phyloP scores from a whole-genome alignment of 64 coral and sea anemone genomes.

The Actinia equina region DNA sequence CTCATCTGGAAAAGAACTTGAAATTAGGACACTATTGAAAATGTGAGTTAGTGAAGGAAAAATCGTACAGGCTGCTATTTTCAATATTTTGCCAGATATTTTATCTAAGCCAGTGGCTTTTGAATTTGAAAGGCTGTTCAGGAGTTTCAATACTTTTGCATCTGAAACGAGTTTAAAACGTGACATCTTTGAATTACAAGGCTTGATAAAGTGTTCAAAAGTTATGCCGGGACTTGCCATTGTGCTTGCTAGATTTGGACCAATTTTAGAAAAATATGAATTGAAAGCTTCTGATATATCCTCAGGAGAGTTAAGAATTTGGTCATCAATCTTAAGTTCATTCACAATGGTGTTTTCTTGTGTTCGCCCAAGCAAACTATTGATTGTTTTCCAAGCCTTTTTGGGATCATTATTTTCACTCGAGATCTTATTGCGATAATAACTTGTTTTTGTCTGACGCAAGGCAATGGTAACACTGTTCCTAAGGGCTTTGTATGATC shows the following conservation, averaged over 20 bases:
- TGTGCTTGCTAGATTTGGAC: background rate
- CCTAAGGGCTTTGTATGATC: slow-evolving; percentile 38
- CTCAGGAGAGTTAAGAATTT: background rate
- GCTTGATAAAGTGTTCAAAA: background rate
- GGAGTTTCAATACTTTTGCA: background rate
- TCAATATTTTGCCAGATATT: too few species aligned
- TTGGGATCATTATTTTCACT: background rate
- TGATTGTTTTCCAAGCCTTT: background rate
- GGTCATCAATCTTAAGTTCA: background rate
- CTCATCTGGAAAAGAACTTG: too few species aligned
- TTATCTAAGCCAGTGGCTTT: too few species aligned
- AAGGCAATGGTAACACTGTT: slow-evolving; percentile 31
- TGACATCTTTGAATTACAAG: background rate
- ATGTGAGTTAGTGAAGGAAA: too few species aligned
- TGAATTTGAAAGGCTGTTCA: background rate
- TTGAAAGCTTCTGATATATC: background rate
- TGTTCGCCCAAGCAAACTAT: background rate
- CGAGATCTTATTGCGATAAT: slow-evolving; percentile 19
- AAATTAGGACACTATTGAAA: too few species aligned
- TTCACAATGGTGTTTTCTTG: background rate
- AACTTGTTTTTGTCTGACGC: slow-evolving; percentile 39
- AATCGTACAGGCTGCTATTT: too few species aligned
- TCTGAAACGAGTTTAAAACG: background rate
- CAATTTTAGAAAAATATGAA: background rate
- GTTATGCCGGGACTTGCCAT: background rate